Evolutionary conservation across 2,888 invertebrate genomes (phyloP), one percentile per base, ranked within the genome.

Genomic region (Tinea pellionella): DNA sequence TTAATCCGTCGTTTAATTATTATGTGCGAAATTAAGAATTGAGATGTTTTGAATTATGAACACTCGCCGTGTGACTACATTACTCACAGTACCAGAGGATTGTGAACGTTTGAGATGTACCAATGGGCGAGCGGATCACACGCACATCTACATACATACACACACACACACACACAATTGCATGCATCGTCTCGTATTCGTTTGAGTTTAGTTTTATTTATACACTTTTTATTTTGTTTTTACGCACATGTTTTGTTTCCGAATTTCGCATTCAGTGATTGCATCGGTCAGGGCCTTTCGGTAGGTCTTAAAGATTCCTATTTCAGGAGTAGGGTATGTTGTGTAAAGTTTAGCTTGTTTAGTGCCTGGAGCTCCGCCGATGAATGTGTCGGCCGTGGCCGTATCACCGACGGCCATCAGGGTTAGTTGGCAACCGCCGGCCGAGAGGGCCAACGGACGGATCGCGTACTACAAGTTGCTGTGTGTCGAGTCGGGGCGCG

Each of bases 301-400:
- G 16, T 47, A 47, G 47, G 47, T 47, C 15, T 15, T 37, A 37
- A 47, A 47, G 7, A 15, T 15, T 47, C n/a, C 15, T 47, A 13
- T 47, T 47, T 47, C 47, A 47, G 47, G 47, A 13, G 13, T 47
- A 47, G 47, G 47, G n/a, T 47, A 16, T 47, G 47, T 47, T 47
- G 47, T 47, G 47, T 47, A 47, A 47, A 47, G 47, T 47, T 47
- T 47, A 47, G 47, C 47, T 47, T 47, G 47, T 47, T 47, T 47
- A 98, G 98, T 97, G 89, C 98, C 98, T 77, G 96, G 96, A 87
- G 97, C 96, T 75, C 96, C 98, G 73, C 98, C 98, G 75, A 93
- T 93, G 90, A 96, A 97, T 89, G 96, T 98, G 85, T 92, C 92
- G 69, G 97, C 95, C 67, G 91, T 91, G 83, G 93, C 97, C 69